These are phyloP conservation scores for Andrena chrysosceles DNA, from an alignment of 2,888 invertebrate genomes.

Conservation along the genomic window DNA sequence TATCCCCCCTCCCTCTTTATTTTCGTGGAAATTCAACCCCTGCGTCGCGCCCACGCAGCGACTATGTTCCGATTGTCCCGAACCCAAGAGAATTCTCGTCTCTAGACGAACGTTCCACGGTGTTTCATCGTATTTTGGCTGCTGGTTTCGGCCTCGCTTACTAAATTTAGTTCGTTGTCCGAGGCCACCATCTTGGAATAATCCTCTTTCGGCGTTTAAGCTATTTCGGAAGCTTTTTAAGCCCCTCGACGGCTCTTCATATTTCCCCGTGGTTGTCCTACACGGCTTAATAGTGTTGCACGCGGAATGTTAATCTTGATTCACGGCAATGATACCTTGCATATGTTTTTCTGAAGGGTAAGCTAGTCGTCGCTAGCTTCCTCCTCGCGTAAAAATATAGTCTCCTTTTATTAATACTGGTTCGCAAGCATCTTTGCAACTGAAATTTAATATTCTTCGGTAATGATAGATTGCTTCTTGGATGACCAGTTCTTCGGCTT, in stretches of 20 bases:
- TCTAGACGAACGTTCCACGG: slow-evolving; percentile 54
- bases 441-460: too few relatives aligned
- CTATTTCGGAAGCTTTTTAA: slow-evolving; percentile 75
- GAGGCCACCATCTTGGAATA: slow-evolving; percentile 77
- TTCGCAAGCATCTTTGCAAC: too few relatives aligned
- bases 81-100: slow-evolving; percentile 50
- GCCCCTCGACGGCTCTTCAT: slow-evolving; percentile 59
- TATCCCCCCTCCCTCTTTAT: neutral
- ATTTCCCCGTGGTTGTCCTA: slow-evolving; percentile 45
- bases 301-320: slow-evolving; percentile 1
- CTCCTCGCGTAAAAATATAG: neutral
- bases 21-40: slow-evolving; percentile 21
- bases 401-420: too few relatives aligned
- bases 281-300: slow-evolving; percentile 35
- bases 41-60: neutral
- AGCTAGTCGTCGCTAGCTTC: neutral
- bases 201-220: slow-evolving; percentile 78
- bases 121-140: slow-evolving; percentile 69
- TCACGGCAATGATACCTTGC: neutral
- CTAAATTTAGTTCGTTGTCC: slow-evolving; percentile 79
- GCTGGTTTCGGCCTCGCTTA: slow-evolving; percentile 68
- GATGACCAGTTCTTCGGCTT: too few relatives aligned
- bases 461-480: too few relatives aligned
- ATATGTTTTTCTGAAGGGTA: neutral
- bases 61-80: slow-evolving; percentile 50